Percentiles rank a stretch among this genome's conserved stretches.
These are phyloP conservation scores for Pristionchus mayeri DNA, from an alignment of 2,888 invertebrate species.

Conservation along the genomic window DNA sequence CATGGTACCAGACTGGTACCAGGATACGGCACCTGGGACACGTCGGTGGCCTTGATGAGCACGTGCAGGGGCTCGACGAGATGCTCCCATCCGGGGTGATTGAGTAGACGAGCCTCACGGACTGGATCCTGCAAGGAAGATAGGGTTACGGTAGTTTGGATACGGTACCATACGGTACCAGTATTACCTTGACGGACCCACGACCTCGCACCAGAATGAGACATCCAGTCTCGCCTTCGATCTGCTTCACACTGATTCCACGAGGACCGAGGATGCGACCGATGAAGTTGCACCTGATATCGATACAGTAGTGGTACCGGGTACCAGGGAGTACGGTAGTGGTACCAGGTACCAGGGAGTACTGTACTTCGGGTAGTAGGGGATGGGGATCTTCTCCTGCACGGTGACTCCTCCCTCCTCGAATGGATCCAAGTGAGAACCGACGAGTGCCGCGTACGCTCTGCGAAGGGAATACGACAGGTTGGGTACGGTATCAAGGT, in stretches of 20 bases:
- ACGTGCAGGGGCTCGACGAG: slow-evolving; percentile 71
- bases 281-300: slow-evolving; percentile 52
- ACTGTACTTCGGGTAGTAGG: slow-evolving; percentile 42
- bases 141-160: no score
- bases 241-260: slow-evolving; percentile 68
- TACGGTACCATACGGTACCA: neutral
- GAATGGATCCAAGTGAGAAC: slow-evolving; percentile 11
- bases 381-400: slow-evolving; percentile 48
- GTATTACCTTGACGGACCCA: slow-evolving; percentile 65
- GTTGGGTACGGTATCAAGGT: neutral
- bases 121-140: slow-evolving; percentile 57
- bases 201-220: slow-evolving; percentile 68
- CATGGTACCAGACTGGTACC: neutral
- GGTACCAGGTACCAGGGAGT: neutral
- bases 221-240: slow-evolving; percentile 66
- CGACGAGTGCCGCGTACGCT: slow-evolving; percentile 15
- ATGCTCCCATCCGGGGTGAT: slow-evolving; percentile 66
- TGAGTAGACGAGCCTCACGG: slow-evolving; percentile 60
- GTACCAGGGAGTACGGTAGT: neutral
- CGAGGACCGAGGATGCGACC: slow-evolving; percentile 70
- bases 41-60: slow-evolving; percentile 62
- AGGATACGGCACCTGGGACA: neutral
- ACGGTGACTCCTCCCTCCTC: slow-evolving; percentile 37
- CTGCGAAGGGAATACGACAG: neutral
- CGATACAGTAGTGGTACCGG: neutral